Evolutionary conservation across 2,113 vertebrate genomes (phyloP).

Genomic region (Pavo muticus): DNA sequence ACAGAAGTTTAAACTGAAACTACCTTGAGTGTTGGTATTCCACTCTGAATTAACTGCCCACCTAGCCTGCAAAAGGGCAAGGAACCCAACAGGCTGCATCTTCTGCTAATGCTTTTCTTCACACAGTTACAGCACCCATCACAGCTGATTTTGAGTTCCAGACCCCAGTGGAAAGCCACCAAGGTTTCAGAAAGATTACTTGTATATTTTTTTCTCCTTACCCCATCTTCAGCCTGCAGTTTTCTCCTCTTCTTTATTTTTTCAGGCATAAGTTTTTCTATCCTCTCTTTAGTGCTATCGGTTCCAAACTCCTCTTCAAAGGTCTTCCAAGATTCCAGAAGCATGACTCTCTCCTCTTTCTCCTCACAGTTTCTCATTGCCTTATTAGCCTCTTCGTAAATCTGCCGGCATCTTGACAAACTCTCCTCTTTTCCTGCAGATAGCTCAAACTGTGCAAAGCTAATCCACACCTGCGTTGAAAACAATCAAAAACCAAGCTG

Average conservation of each 20-base stretch:
- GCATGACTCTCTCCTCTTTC: constrained; percentile 96
- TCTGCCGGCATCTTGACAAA: constrained; percentile 85
- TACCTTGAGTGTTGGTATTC: not conserved
- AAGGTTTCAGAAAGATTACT: not conserved
- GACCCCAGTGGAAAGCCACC: not conserved
- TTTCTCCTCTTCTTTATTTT: constrained; percentile 99
- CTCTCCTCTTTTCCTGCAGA: constrained; percentile 83
- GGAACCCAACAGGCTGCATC: not conserved
- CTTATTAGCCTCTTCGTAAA: constrained; percentile 96
- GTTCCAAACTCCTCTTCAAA: constrained; percentile 92
- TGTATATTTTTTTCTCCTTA: constrained; percentile 70
- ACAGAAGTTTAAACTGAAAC: not conserved
- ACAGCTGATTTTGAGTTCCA: accelerated
- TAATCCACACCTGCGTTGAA: constrained; percentile 92
- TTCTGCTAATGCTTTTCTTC: not conserved
- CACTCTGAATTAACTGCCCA: too few species aligned
- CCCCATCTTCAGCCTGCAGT: constrained; percentile 95
- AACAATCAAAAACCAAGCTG: not conserved
- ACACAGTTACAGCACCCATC: not conserved
- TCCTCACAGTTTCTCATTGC: constrained; percentile 93
- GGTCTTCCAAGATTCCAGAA: constrained; percentile 92
- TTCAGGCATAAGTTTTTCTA: constrained; percentile 93
- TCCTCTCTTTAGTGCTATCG: constrained; percentile 80
- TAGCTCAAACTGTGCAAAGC: constrained; percentile 94
- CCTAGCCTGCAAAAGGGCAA: too few species aligned